Base-by-base conservation (phyloP, 1,140 invertebrate genomes). In the Drosophila mayri region DNA sequence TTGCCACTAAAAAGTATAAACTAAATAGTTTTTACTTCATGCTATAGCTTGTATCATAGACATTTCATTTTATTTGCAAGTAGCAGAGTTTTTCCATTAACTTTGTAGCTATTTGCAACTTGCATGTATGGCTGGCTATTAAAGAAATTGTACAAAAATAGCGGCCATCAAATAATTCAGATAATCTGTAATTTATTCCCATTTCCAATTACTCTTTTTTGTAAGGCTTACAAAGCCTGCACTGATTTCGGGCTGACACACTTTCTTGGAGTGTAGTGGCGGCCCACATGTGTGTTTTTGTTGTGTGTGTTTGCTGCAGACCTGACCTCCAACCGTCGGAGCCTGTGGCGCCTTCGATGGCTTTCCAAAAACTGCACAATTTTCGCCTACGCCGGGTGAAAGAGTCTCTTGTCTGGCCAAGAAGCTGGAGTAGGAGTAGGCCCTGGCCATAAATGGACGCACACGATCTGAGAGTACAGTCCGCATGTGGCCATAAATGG, bases 291-390 rank as follows among this genome's bases (percentile, higher is more conserved):
- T 79, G 44, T 60, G 44, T 25, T 62, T 32, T 32, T 30, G 8
- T n/a, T 46, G 57, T 79, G 40, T 60, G 32, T 54, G 14, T 18
- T 30, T 47, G 28, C 28, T 40, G 28, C 47, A 50, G 38, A 18
- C 46, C 55, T 83, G 81, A 84, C 80, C 50, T 70, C 75, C 64
- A 60, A 49, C 66, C 43, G 67, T 57, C 49, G 58, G 70, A 72
- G 70, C 67, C 70, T 58, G 70, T 81, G 81, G 82, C 82, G 81
- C 82, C 81, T 85, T 76, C 52, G 52, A 74, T 43, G 64, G 82
- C 81, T 85, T 85, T 86, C 82, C 82, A 75, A 76, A 46, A 47
- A 25, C 54, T 79, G 75, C 75, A 78, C 76, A 87, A 83, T 88
- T 88, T 87, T 76, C 85, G 85, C 85, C 84, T 72, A 87, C 84